Evolutionary conservation across 2,888 invertebrate species (phyloP).

Genomic region (Morinoia aosen): DNA sequence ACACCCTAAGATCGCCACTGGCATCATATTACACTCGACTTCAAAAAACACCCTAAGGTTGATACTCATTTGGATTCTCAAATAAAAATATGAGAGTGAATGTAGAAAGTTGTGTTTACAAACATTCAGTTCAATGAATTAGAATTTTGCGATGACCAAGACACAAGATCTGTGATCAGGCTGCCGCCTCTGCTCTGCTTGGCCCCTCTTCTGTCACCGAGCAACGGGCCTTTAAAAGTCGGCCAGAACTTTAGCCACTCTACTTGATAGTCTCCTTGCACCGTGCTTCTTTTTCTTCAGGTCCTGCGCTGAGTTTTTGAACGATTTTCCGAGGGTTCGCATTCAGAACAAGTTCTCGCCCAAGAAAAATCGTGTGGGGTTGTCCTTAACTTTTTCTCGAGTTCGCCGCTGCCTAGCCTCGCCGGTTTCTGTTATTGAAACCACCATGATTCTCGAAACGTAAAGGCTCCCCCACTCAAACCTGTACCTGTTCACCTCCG

Average conservation of each 20-base stretch:
- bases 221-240: slow-evolving; percentile 20
- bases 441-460: neutral
- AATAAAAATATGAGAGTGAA: neutral
- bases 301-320: slow-evolving; percentile 18
- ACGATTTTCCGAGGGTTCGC: slow-evolving; percentile 6
- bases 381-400: slow-evolving; percentile 6
- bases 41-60: neutral
- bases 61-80: neutral
- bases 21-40: too few relatives aligned
- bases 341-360: neutral
- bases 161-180: neutral
- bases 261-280: slow-evolving; percentile 44
- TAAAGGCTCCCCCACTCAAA: neutral
- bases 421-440: neutral
- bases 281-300: slow-evolving; percentile 27
- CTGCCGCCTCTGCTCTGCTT: neutral
- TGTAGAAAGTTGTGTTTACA: neutral
- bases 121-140: neutral
- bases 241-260: slow-evolving; percentile 35
- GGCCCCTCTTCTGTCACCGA: slow-evolving; percentile 15
- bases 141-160: neutral
- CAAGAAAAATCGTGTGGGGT: neutral
- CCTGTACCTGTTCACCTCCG: neutral
- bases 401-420: neutral
- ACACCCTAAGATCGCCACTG: too few relatives aligned